Conservation (phyloP, 2,888 invertebrate genomes). For the Orchesella flavescens region DNA sequence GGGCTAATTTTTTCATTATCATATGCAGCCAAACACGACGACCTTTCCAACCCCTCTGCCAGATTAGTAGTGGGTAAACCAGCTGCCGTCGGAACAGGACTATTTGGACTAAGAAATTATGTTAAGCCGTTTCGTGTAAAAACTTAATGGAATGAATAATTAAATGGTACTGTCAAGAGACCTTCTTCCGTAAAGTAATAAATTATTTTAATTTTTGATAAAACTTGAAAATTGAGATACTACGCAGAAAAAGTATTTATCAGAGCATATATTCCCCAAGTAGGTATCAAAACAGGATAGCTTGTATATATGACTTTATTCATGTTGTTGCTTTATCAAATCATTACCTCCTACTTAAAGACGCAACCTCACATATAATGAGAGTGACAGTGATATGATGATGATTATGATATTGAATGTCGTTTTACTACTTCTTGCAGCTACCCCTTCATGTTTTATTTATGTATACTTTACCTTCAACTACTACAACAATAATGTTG, state of each 20-base stretch:
- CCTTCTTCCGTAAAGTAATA: not conserved
- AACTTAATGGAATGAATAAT: not conserved
- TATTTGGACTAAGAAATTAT: slow-evolving; percentile 76
- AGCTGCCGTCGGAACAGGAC: slow-evolving; percentile 87
- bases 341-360: too few species aligned
- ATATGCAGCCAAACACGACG: slow-evolving; percentile 81
- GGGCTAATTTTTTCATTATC: not conserved
- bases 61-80: slow-evolving; percentile 90
- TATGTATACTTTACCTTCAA: too few species aligned
- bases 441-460: too few species aligned
- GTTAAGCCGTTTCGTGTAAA: slow-evolving; percentile 55
- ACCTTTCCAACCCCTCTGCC: slow-evolving; percentile 87
- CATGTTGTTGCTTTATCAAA: too few species aligned
- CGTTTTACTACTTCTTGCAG: too few species aligned
- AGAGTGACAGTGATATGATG: too few species aligned
- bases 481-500: too few species aligned
- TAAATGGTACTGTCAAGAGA: not conserved
- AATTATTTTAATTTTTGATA: not conserved
- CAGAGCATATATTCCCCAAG: too few species aligned
- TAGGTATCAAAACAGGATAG: too few species aligned
- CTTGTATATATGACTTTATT: too few species aligned
- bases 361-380: too few species aligned
- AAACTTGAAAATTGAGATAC: not conserved
- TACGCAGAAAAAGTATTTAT: not conserved
- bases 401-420: too few species aligned